These are phyloP conservation scores for Gasterosteus nipponicus DNA, from an alignment of 2,113 vertebrate species.

Conservation along the genomic window DNA sequence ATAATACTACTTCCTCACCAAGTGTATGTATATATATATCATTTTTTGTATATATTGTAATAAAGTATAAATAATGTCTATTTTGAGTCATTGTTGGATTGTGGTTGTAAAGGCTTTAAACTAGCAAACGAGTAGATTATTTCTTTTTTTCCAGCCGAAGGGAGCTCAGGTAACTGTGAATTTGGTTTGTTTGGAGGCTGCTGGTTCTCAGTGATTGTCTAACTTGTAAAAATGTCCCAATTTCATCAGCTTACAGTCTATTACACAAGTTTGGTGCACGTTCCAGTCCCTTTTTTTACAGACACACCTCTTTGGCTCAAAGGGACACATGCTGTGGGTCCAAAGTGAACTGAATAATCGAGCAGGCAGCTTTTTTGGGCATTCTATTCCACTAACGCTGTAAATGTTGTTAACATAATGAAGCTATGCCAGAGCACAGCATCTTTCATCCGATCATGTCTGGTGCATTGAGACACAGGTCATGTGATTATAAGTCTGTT, in stretches of 20 bases:
- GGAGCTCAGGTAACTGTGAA: slow-evolving; percentile 9
- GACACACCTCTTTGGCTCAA: background rate
- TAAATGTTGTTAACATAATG: background rate
- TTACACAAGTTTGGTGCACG: slow-evolving; percentile 1
- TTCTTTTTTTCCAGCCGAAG: background rate
- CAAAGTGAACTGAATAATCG: slow-evolving; percentile 12
- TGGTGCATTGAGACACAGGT: background rate
- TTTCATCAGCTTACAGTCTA: background rate
- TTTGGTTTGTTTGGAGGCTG: slow-evolving; percentile 10
- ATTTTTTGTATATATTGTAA: slow-evolving; percentile 26
- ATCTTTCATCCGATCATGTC: background rate
- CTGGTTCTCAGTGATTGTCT: background rate
- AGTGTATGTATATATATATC: background rate
- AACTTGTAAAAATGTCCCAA: background rate
- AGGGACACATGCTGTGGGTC: slow-evolving; percentile 2
- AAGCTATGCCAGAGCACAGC: background rate
- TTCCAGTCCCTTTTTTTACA: background rate
- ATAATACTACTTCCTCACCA: background rate
- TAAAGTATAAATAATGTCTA: slow-evolving; percentile 21
- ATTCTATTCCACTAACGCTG: slow-evolving; percentile 5
- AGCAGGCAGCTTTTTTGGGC: background rate
- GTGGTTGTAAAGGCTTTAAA: background rate
- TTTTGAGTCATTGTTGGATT: slow-evolving; percentile 5
- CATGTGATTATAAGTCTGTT: slow-evolving; percentile 5
- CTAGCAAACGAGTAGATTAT: background rate